Evolutionary conservation across 2,797 vertebrate genomes (phyloP).

Genomic region (Ciconia nigra): DNA sequence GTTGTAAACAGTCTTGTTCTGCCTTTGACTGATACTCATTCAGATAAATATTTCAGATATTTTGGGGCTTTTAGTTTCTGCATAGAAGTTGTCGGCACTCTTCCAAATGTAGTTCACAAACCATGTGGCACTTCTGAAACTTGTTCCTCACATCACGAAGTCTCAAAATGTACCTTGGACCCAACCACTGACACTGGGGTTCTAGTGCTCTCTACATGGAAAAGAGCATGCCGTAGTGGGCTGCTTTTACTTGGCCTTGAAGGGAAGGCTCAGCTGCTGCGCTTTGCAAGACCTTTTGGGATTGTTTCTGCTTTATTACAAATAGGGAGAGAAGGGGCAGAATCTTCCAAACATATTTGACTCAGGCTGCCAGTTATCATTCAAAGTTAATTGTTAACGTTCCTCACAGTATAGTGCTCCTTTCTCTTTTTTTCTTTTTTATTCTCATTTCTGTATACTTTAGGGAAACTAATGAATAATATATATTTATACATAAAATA

Average conservation of each 20-base stretch:
- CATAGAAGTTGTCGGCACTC: neutral
- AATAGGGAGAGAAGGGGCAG: neutral
- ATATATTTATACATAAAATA: neutral
- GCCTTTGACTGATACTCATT: neutral
- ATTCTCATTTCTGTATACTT: neutral
- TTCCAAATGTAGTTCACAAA: neutral
- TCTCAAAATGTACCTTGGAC: neutral
- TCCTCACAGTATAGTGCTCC: neutral
- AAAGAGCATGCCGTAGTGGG: no score
- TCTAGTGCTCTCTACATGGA: neutral
- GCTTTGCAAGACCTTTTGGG: neutral
- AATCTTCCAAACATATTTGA: neutral
- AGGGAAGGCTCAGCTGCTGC: neutral
- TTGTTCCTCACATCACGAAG: neutral
- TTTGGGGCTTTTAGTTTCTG: neutral
- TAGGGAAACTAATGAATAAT: neutral
- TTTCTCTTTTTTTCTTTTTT: neutral
- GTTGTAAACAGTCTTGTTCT: conserved; percentile 22
- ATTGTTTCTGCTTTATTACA: neutral
- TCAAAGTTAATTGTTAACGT: neutral
- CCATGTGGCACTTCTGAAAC: neutral
- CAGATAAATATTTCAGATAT: neutral
- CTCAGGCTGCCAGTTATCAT: neutral
- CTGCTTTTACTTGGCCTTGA: neutral
- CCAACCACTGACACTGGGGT: neutral